phyloP scores from a whole-genome alignment of 2,888 invertebrate species.

The Chrysodeixis includens region DNA sequence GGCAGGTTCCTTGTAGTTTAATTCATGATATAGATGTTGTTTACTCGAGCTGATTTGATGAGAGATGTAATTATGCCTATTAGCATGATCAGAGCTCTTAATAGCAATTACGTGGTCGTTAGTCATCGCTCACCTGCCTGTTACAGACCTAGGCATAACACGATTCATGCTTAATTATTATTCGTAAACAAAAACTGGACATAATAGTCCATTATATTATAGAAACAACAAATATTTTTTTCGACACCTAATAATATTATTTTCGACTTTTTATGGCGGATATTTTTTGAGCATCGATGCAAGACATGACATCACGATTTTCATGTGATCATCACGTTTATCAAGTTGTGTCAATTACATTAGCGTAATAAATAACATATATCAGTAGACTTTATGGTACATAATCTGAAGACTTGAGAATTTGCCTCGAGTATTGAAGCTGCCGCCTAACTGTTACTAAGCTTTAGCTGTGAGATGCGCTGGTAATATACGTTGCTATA shows the following conservation, averaged over 20 bases:
- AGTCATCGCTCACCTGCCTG: neutral
- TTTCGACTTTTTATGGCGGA: neutral
- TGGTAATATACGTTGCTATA: too few species aligned
- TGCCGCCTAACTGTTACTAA: too few species aligned
- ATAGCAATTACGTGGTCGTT: neutral
- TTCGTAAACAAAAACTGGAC: neutral
- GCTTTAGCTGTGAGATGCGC: too few species aligned
- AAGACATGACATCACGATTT: neutral
- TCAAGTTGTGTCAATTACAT: too few species aligned
- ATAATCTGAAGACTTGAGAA: too few species aligned
- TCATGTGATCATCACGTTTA: neutral
- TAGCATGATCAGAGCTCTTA: conserved; percentile 1
- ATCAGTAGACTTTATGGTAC: neutral
- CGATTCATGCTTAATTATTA: neutral
- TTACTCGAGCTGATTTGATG: neutral
- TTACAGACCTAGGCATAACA: neutral
- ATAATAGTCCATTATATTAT: neutral
- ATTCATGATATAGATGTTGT: neutral
- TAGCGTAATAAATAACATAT: neutral
- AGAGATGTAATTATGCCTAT: neutral
- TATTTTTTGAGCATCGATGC: neutral
- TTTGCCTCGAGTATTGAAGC: too few species aligned
- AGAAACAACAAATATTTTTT: neutral
- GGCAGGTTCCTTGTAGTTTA: too few species aligned
- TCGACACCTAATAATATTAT: neutral